Evolutionary conservation across 2,797 vertebrate species (phyloP), one percentile per base, ranked within the genome.

Genomic region (Chrosomus eos): DNA sequence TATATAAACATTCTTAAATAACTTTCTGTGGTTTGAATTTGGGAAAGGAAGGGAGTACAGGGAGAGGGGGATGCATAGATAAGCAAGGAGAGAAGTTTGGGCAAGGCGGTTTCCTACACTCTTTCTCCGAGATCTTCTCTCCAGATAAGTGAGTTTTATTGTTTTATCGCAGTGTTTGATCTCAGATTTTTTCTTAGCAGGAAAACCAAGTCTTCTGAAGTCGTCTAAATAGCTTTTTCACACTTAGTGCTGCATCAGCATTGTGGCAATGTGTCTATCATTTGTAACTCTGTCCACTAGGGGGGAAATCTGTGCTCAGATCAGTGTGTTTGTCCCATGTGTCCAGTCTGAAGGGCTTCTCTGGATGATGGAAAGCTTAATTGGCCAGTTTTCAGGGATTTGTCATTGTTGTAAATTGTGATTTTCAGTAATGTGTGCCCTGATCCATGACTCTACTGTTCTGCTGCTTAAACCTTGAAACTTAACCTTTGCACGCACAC

Each of bases 351-450:
- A 91, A 91, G 92, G 85, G 89, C 87, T 91, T 90, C 93, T 93
- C 91, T 92, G 90, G 88, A 88, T 93, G 92, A 94, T 93, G 92
- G 91, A 93, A 93, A 84, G 90, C 90, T 90, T 93, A 94, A 95
- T 93, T 93, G 90, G 89, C 94, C 93, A 90, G 87, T 93, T 91
- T 77, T 85, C 90, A 11, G 86, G 89, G 91, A 89, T 92, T 91
- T 92, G 90, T 89, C 76, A 91, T 93, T 93, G 92, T 92, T 92
- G 89, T 91, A 94, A 93, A 91, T 82, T 67, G 62, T 93, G 93
- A 93, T 93, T 92, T 93, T 75, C 85, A 92, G 93, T 92, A 91
- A 89, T 88, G 88, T 90, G 91, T 93, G 93, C 93, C 90, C 91
- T 91, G 91, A 93, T 91, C 93, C 92, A 94, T 93, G 93, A 40